Evolutionary conservation across 2,888 invertebrate species (phyloP).

Genomic region (Cerastis leucographa): DNA sequence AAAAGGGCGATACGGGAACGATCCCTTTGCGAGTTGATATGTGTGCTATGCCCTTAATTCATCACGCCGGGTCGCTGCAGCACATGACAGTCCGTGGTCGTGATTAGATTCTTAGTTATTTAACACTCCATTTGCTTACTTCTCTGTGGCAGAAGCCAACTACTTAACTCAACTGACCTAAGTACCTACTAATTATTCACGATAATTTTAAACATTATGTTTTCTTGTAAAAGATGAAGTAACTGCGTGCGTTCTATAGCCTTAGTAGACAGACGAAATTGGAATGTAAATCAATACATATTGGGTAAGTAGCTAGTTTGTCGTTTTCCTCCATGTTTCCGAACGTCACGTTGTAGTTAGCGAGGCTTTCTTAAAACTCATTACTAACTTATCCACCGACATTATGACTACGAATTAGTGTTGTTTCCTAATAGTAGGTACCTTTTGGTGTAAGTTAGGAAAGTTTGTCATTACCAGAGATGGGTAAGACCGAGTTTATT

Average conservation of each 20-base stretch:
- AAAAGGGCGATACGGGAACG: no score
- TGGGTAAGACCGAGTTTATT: background rate
- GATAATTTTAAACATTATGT: background rate
- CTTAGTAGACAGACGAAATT: no score
- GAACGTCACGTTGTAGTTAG: background rate
- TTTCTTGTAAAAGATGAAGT: background rate
- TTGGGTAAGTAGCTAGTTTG: background rate
- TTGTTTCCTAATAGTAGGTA: background rate
- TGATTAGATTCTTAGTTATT: no score
- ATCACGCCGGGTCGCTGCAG: no score
- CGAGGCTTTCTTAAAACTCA: slow-evolving; percentile 9
- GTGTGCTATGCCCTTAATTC: no score
- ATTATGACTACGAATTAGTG: background rate
- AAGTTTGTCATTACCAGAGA: background rate
- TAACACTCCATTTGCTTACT: no score
- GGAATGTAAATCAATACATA: background rate
- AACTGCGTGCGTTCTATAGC: background rate
- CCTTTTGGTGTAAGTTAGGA: background rate
- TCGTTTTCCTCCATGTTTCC: slow-evolving; percentile 5
- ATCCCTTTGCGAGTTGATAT: no score
- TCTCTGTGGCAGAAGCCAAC: no score
- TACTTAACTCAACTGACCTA: no score
- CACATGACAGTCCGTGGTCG: no score
- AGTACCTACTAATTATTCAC: background rate
- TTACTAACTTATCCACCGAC: background rate